A percentile compares a stretch with the other conserved stretches of the same genome.
phyloP scores from a whole-genome alignment of 2,888 invertebrate species.

The Halictus ligatus region DNA sequence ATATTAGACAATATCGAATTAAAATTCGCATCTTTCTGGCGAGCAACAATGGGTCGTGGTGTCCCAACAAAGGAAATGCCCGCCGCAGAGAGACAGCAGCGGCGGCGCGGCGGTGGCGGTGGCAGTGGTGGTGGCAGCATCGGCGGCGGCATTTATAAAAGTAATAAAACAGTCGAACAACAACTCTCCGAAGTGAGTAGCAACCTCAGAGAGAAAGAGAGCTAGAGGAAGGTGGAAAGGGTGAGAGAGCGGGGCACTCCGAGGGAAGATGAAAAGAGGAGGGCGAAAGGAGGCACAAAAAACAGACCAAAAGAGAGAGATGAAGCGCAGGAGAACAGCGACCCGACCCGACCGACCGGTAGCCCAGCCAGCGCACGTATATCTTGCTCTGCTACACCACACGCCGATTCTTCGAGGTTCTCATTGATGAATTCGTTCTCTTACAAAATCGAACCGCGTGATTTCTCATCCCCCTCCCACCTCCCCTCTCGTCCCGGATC shows the following conservation, averaged over 20 bases:
- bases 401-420: constrained; percentile 80
- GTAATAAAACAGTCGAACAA: constrained; percentile 81
- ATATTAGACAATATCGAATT: constrained; percentile 80
- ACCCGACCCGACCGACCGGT: constrained; percentile 83
- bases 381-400: constrained; percentile 80
- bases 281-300: constrained; percentile 68
- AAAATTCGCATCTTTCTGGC: constrained; percentile 78
- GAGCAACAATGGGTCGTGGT: constrained; percentile 76
- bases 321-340: constrained; percentile 80
- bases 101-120: constrained; percentile 49
- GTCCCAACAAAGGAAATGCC: constrained; percentile 78
- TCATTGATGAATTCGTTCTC: constrained; percentile 73
- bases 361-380: constrained; percentile 79
- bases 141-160: constrained; percentile 78
- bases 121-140: constrained; percentile 49
- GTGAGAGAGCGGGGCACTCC: constrained; percentile 60
- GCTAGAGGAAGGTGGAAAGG: constrained; percentile 62
- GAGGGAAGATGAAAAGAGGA: constrained; percentile 68
- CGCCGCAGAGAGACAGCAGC: constrained; percentile 48
- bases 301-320: constrained; percentile 74
- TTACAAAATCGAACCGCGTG: constrained; percentile 1
- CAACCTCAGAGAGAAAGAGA: constrained; percentile 56
- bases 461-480: constrained; percentile 14
- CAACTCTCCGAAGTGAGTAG: constrained; percentile 73
- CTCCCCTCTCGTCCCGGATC: neutral